Evolutionary conservation across 2,888 invertebrate species (phyloP), one percentile per base, ranked within the genome.

Genomic region (Trissolcus brochymenae): DNA sequence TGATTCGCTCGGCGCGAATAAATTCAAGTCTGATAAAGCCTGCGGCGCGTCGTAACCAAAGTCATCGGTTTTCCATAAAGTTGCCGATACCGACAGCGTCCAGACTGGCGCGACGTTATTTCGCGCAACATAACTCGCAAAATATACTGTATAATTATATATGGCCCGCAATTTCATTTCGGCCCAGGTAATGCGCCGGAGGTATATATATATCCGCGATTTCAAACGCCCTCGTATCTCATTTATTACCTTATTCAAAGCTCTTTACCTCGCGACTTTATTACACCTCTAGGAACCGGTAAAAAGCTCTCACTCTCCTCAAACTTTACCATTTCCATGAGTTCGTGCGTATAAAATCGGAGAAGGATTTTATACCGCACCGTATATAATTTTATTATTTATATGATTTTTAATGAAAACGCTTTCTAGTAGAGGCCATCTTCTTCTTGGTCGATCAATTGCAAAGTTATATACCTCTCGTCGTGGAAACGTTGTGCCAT

Each of bases 21-120:
- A 76, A 76, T 76, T 67, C 74, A 46, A 67, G 64, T 53, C 67
- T 68, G 79, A 76, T 76, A 76, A 70, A 73, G 65, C 73, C 60
- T 40, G 70, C 57, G 53, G 68, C 66, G 72, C 35, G 35, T 79
- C 71, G 71, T 65, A 71, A 79, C 78, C 66, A 56, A 73, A 78
- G 66, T 78, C 78, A 78, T 79, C 72, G 79, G 71, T 75, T 79
- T 76, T 71, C 71, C 74, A 74, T 76, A 79, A 74, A 66, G 66
- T 62, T 55, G 41, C 55, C 35, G 67, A 77, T 68, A 77, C 54
- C 72, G 50, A 62, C 61, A 64, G 7, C 62, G 65, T 59, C 59
- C 60, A 59, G 65, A 53, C 53, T 59, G 16, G 14, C 46, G 51
- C 53, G 41, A 62, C 61, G 55, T 68, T 56, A 43, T 77, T 64